phyloP scores from a whole-genome alignment of 2,888 invertebrate species.

The Oxyteleia sp. region DNA sequence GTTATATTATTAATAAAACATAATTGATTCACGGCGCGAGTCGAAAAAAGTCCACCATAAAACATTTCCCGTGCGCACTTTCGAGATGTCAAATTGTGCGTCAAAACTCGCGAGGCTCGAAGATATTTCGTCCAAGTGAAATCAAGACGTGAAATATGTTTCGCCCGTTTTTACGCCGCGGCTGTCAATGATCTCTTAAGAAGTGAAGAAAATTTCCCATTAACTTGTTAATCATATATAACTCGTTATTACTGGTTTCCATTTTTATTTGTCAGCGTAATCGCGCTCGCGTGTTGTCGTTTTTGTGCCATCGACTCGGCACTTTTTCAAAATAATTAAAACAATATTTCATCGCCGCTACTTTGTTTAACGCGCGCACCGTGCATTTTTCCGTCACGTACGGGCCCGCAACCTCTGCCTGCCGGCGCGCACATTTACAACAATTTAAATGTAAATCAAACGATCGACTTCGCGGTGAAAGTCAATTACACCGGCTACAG shows the following conservation, averaged over 20 bases:
- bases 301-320: neutral
- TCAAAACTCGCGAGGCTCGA: conserved; percentile 31
- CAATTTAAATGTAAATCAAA: conserved; percentile 24
- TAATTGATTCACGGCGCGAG: neutral
- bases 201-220: conserved; percentile 43
- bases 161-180: conserved; percentile 22
- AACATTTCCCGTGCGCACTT: conserved; percentile 25
- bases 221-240: conserved; percentile 31
- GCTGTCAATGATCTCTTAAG: conserved; percentile 33
- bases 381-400: neutral
- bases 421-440: neutral
- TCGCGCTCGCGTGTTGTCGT: conserved; percentile 6
- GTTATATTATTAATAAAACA: conserved; percentile 35
- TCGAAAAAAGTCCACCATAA: conserved; percentile 1
- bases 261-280: conserved; percentile 22
- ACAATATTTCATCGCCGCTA: conserved; percentile 2
- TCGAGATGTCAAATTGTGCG: conserved; percentile 51
- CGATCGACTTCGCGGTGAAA: conserved; percentile 31
- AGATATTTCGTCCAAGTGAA: conserved; percentile 59
- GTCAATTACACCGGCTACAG: conserved; percentile 17
- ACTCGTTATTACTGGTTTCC: conserved; percentile 52
- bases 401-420: neutral
- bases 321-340: conserved; percentile 9
- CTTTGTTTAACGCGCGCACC: conserved; percentile 5
- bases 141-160: conserved; percentile 51